Percentiles rank a stretch among this genome's conserved stretches.
These are phyloP conservation scores for Papilio polytes DNA, from an alignment of 1,140 invertebrate genomes.

Conservation along the genomic window DNA sequence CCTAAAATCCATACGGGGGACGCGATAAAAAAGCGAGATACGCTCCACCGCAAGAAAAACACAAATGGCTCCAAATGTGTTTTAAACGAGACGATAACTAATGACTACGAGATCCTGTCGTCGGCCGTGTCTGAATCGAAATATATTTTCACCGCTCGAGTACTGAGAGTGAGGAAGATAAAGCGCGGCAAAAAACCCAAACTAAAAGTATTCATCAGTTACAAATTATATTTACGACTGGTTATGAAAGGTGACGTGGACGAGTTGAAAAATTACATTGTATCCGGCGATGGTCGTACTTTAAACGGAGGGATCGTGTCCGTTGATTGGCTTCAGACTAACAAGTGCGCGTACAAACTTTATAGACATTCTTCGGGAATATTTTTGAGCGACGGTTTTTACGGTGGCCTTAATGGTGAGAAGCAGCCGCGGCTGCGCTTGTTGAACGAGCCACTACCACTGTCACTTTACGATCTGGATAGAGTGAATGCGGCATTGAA, in stretches of 20 bases:
- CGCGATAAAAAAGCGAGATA: slow-evolving; percentile 66
- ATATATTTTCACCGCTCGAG: slow-evolving; percentile 79
- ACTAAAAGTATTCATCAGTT: slow-evolving; percentile 73
- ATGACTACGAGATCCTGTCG: slow-evolving; percentile 81
- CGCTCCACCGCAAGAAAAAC: slow-evolving; percentile 71
- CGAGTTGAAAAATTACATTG: slow-evolving; percentile 69
- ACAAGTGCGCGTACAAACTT: slow-evolving; percentile 76
- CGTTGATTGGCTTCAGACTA: slow-evolving; percentile 76
- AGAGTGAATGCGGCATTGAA: slow-evolving; percentile 80
- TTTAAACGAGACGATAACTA: slow-evolving; percentile 81
- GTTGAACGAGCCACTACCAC: slow-evolving; percentile 76
- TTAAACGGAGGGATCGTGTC: slow-evolving; percentile 77
- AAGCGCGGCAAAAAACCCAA: slow-evolving; percentile 67
- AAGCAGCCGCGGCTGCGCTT: slow-evolving; percentile 69
- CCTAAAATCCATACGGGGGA: slow-evolving; percentile 63
- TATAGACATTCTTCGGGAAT: slow-evolving; percentile 80
- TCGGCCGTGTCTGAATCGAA: slow-evolving; percentile 80
- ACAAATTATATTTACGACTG: slow-evolving; percentile 73
- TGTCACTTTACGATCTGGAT: slow-evolving; percentile 79
- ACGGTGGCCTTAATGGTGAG: slow-evolving; percentile 62
- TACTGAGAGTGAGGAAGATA: slow-evolving; percentile 79
- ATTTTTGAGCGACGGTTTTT: slow-evolving; percentile 78
- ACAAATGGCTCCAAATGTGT: slow-evolving; percentile 75
- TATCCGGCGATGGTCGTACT: slow-evolving; percentile 69
- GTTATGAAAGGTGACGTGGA: slow-evolving; percentile 77